Evolutionary conservation across 2,113 vertebrate genomes (phyloP), one percentile per base, ranked within the genome.

Genomic region (Otolemur garnettii): DNA sequence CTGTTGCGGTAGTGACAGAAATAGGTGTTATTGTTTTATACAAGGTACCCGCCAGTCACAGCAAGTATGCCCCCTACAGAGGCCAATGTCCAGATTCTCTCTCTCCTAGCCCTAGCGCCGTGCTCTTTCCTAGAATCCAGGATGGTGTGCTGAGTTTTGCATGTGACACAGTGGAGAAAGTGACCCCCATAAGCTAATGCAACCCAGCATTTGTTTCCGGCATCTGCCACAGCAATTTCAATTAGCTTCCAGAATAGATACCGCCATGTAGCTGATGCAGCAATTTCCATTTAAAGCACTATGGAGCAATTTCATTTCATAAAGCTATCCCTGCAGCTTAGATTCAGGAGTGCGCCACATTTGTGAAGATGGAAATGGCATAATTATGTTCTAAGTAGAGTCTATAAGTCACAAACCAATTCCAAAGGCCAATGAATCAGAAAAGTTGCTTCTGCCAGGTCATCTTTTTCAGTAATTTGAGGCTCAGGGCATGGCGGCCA

Each of bases 151-250:
- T 69, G 64, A 78, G 57, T 94, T 86, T 85, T 26, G 57, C 60
- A 95, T 53, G 74, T 83, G 85, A 93, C 79, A 45, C 71, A 14
- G 68, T 79, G 68, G 77, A 97, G 88, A 93, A 92, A 95, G 95
- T 88, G 91, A 95, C 95, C 91, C 91, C 82, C 35, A 69, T 79
- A 17, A 69, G 78, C 85, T 82, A 95, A 96, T 91, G 75, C 45
- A 82, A 75, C 79, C 88, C 82, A 78, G 91, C 91, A 94, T 95
- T 93, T 97, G 88, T 94, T 96, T 91, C 84, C 55, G 0, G 96
- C 95, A 96, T 97, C 95, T 96, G 96, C 94, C 94, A 93, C 7
- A 91, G 90, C 87, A 92, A 95, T 97, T 97, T 94, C 95, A 97
- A 94, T 97, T 96, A 97, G 94, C 97, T 93, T 84, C 93, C 96